Percentiles rank a stretch among this genome's conserved stretches.
Conservation (phyloP, 1,140 invertebrate genomes). For the Protaetia brevitarsis region DNA sequence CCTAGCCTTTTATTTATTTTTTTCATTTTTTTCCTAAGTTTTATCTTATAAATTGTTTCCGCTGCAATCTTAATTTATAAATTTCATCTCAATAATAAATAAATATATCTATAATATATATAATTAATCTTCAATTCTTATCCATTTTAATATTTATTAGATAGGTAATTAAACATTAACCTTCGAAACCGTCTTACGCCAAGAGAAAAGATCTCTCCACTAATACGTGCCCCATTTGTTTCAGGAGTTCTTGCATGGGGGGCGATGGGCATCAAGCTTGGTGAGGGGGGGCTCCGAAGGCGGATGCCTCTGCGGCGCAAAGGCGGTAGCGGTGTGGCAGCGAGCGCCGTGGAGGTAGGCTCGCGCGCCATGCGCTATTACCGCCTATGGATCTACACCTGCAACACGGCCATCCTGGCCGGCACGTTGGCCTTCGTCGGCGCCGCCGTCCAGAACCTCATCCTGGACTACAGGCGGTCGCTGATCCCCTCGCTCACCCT, state of each 20-base stretch:
- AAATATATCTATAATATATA: too few relatives aligned
- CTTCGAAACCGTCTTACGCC: too few relatives aligned
- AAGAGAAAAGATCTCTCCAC: too few relatives aligned
- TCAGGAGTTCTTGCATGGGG: slow-evolving; percentile 46
- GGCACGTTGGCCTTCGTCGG: slow-evolving; percentile 77
- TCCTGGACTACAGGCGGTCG: slow-evolving; percentile 65
- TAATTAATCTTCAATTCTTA: too few relatives aligned
- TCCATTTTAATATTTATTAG: too few relatives aligned
- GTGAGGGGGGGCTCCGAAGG: slow-evolving; percentile 54
- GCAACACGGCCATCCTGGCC: slow-evolving; percentile 80
- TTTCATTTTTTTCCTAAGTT: too few relatives aligned
- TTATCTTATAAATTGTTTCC: too few relatives aligned
- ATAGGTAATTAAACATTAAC: too few relatives aligned
- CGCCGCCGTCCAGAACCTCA: slow-evolving; percentile 68
- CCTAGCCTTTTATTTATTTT: too few relatives aligned
- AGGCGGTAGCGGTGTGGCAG: slow-evolving; percentile 37
- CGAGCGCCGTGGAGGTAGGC: slow-evolving; percentile 37
- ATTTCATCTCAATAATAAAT: too few relatives aligned
- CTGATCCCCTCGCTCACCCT: slow-evolving; percentile 70
- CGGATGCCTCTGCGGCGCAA: slow-evolving; percentile 55
- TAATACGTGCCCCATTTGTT: too few relatives aligned
- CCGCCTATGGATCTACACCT: slow-evolving; percentile 89
- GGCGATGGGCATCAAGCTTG: slow-evolving; percentile 52
- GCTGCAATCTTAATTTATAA: too few relatives aligned
- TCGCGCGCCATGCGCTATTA: slow-evolving; percentile 66